These are phyloP conservation scores for Aegotheles bennettii DNA, from an alignment of 2,113 vertebrate genomes.

Conservation along the genomic window DNA sequence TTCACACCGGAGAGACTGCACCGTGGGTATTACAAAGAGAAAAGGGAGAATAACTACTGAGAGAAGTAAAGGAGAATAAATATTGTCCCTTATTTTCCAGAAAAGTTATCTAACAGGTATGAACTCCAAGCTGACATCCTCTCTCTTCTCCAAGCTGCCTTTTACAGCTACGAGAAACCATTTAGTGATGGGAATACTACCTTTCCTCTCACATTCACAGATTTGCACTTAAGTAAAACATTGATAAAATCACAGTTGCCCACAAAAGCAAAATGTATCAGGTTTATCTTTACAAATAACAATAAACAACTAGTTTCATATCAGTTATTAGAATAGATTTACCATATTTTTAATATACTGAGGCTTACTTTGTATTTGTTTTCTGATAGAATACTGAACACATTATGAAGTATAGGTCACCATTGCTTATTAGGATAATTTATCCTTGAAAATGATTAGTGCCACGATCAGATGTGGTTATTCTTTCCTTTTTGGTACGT, in stretches of 20 bases:
- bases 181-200: not conserved
- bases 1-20: not conserved
- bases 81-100: not conserved
- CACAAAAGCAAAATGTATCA: not conserved
- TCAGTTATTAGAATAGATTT: not conserved
- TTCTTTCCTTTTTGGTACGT: not conserved
- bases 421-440: not conserved
- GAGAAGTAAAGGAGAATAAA: not conserved
- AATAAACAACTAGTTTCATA: not conserved
- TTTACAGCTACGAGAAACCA: not conserved
- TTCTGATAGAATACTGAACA: not conserved
- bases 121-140: not conserved
- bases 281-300: not conserved
- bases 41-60: not conserved
- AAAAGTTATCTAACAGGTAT: not conserved
- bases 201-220: not conserved
- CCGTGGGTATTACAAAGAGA: not conserved
- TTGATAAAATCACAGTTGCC: not conserved
- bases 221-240: not conserved
- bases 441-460: not conserved
- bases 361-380: not conserved
- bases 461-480: not conserved
- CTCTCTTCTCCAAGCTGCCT: constrained; percentile 2
- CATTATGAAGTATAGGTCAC: not conserved
- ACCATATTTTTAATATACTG: not conserved